A percentile compares a stretch with the other conserved stretches of the same genome.
These are phyloP conservation scores for Endotricha flammealis DNA, from an alignment of 2,888 invertebrate genomes.

Conservation along the genomic window DNA sequence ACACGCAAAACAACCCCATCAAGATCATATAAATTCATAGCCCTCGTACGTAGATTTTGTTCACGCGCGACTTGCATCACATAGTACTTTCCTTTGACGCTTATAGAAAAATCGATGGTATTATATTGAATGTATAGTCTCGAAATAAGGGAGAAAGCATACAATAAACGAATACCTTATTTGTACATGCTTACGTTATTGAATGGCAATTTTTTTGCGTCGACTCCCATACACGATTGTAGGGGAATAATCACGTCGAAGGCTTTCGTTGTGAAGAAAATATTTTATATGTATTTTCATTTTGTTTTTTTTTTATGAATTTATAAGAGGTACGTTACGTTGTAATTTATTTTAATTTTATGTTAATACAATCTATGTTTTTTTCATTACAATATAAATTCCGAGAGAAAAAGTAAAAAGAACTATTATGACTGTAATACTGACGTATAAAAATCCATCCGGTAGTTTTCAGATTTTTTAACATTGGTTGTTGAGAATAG, in stretches of 20 bases:
- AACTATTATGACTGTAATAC: no score
- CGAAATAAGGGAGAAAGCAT: conserved; percentile 42
- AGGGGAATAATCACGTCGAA: conserved; percentile 31
- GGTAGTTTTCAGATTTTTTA: no score
- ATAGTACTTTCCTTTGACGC: conserved; percentile 19
- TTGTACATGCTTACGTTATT: conserved; percentile 31
- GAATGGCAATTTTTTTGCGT: conserved; percentile 34
- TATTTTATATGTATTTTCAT: not conserved
- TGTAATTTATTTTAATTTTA: no score
- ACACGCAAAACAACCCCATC: no score
- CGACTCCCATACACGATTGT: conserved; percentile 14
- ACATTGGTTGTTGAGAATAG: no score
- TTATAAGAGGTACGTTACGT: no score
- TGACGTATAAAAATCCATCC: no score
- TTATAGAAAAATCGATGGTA: conserved; percentile 40
- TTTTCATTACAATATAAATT: no score
- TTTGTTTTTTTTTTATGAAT: no score
- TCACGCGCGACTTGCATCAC: conserved; percentile 26
- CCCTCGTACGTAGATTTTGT: not conserved
- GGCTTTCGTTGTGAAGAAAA: not conserved
- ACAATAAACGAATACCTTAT: conserved; percentile 43
- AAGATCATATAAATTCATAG: no score
- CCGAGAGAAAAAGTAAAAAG: no score
- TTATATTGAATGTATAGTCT: conserved; percentile 42
- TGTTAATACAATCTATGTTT: no score